Conservation (phyloP, 2,888 invertebrate genomes). For the Harpalus rufipes region DNA sequence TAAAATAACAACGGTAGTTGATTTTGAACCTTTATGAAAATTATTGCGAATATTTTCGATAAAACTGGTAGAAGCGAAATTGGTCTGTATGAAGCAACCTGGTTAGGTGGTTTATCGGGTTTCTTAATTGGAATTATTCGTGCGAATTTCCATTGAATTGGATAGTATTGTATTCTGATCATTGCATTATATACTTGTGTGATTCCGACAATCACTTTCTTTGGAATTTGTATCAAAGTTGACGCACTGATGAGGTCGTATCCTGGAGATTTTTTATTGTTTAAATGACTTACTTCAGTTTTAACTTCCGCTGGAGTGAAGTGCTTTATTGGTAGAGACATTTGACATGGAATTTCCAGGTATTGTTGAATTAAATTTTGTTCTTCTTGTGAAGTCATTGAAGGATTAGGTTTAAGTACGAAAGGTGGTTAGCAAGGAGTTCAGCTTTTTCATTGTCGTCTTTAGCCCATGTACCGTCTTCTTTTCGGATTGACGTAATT, state of each 20-base stretch:
- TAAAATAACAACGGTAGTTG: too few relatives aligned
- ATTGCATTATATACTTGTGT: constrained; percentile 67
- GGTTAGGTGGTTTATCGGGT: constrained; percentile 66
- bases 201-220: background rate
- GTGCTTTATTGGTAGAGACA: constrained; percentile 49
- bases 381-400: background rate
- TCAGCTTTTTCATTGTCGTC: constrained; percentile 69
- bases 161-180: constrained; percentile 68
- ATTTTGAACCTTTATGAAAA: too few relatives aligned
- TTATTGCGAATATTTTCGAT: constrained; percentile 69
- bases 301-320: constrained; percentile 52
- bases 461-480: constrained; percentile 69
- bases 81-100: constrained; percentile 67
- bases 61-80: constrained; percentile 69
- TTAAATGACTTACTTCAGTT: constrained; percentile 55
- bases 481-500: constrained; percentile 67
- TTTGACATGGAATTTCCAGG: constrained; percentile 6
- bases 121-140: constrained; percentile 65
- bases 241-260: constrained; percentile 70
- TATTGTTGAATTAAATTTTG: background rate
- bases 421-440: constrained; percentile 68
- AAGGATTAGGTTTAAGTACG: constrained; percentile 68
- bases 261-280: constrained; percentile 66
- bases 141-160: constrained; percentile 68
- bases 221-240: constrained; percentile 69